Percentiles rank a stretch among this genome's conserved stretches.
Conservation (phyloP, 2,113 vertebrate genomes). For the Thamnaconus septentrionalis region DNA sequence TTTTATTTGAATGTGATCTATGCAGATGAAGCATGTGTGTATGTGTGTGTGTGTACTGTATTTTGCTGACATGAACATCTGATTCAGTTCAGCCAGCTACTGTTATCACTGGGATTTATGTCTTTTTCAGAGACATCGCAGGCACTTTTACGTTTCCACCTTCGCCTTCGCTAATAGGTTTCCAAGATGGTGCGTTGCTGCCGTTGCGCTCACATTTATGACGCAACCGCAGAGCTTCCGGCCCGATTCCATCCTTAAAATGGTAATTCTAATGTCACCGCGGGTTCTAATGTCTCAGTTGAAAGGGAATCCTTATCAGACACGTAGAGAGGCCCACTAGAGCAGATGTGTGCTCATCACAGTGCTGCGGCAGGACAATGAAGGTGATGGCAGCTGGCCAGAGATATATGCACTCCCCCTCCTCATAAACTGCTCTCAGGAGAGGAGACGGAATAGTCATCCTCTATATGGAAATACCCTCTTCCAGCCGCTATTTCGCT, state of each 20-base stretch:
- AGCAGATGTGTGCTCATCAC: slow-evolving; percentile 28
- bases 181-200: slow-evolving; percentile 20
- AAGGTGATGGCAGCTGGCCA: slow-evolving; percentile 16
- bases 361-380: slow-evolving; percentile 9
- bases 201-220: neutral
- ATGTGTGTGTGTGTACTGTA: too few species aligned
- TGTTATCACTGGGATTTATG: neutral
- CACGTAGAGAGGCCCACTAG: rapidly evolving
- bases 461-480: slow-evolving; percentile 23
- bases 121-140: neutral
- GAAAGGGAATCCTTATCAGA: slow-evolving; percentile 4
- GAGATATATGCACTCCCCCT: slow-evolving; percentile 3
- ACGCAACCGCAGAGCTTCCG: neutral
- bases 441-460: slow-evolving; percentile 15
- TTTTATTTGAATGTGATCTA: too few species aligned
- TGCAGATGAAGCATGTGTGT: too few species aligned
- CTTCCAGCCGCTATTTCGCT: neutral
- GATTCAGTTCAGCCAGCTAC: neutral
- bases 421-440: slow-evolving; percentile 17
- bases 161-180: slow-evolving; percentile 1
- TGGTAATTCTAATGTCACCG: slow-evolving; percentile 3
- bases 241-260: too few species aligned
- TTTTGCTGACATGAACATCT: neutral
- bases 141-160: slow-evolving; percentile 2
- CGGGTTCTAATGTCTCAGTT: neutral